phyloP scores from a whole-genome alignment of 2,797 vertebrate genomes.

The Propithecus deckenii region DNA sequence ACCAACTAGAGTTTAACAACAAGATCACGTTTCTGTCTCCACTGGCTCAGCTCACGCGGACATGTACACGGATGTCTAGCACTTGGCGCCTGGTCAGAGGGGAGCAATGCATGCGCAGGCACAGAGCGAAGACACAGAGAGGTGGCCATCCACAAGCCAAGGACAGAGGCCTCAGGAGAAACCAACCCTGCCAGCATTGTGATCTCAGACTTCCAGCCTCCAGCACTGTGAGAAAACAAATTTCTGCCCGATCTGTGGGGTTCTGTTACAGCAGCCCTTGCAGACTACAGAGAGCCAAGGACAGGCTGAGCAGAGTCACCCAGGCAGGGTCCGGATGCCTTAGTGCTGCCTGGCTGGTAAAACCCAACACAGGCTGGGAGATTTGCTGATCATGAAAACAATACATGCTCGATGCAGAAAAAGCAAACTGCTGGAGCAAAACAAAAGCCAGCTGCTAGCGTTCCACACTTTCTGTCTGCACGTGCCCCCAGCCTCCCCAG shows the following conservation, averaged over 20 bases:
- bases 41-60: background rate
- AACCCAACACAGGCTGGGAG: background rate
- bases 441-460: background rate
- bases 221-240: background rate
- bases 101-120: background rate
- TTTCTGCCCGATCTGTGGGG: background rate
- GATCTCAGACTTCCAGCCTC: background rate
- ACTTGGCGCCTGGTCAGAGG: background rate
- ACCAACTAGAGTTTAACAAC: background rate
- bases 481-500: background rate
- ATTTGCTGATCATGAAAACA: background rate
- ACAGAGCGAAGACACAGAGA: background rate
- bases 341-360: background rate
- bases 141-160: fast-evolving
- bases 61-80: background rate
- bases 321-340: background rate
- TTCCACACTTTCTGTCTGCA: too few relatives aligned
- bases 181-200: background rate
- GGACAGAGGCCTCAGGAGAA: background rate
- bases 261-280: background rate
- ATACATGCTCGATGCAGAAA: background rate
- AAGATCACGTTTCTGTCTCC: background rate
- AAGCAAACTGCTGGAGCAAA: background rate
- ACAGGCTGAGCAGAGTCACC: background rate
- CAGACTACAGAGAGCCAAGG: background rate